Evolutionary conservation across 2,888 invertebrate genomes (phyloP).

Genomic region (Idaea dimidiata): DNA sequence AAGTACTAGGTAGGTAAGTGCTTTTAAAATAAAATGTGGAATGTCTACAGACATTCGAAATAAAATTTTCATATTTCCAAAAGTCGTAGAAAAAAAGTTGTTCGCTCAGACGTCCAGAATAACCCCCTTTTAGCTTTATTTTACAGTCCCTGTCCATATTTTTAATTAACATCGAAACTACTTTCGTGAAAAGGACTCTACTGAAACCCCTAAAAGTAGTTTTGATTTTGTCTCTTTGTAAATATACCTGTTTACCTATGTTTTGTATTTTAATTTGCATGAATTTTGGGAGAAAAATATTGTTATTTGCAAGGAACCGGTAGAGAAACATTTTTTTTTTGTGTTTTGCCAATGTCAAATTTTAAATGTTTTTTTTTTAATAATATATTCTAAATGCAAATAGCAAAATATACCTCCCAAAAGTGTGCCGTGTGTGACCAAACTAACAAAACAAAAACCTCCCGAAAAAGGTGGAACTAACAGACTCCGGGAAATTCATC

Average conservation of each 20-base stretch:
- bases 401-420: constrained; percentile 25
- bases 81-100: too few species aligned
- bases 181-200: constrained; percentile 7
- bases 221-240: constrained; percentile 3
- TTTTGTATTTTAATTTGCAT: constrained; percentile 16
- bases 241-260: background rate
- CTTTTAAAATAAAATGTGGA: too few species aligned
- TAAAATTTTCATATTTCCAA: too few species aligned
- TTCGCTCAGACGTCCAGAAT: too few species aligned
- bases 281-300: constrained; percentile 30
- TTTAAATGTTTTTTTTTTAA: too few species aligned
- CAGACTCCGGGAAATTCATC: constrained; percentile 76
- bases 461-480: constrained; percentile 70
- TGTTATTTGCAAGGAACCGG: constrained; percentile 1
- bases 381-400: background rate
- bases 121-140: too few species aligned
- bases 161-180: too few species aligned
- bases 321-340: too few species aligned
- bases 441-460: constrained; percentile 59
- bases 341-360: too few species aligned
- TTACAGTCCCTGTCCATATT: too few species aligned
- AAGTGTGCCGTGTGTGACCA: constrained; percentile 56
- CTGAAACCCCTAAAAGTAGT: constrained; percentile 6
- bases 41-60: too few species aligned
- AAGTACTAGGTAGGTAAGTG: too few species aligned